Evolutionary conservation across 2,888 invertebrate species (phyloP), one percentile per base, ranked within the genome.

Genomic region (Ophioninae sp.): DNA sequence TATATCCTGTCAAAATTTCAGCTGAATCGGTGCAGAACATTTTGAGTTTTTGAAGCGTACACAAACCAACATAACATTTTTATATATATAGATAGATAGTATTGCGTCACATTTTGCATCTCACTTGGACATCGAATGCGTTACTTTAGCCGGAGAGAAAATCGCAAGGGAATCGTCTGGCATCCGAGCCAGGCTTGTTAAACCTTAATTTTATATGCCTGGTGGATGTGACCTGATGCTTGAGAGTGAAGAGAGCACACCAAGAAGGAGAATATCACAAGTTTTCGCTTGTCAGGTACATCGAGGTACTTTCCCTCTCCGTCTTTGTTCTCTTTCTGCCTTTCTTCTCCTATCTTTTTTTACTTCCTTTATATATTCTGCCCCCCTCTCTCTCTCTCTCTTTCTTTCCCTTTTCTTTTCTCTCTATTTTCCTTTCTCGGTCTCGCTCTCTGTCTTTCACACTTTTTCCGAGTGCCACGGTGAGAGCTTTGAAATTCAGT

Each of bases 191-290:
- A 79, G 79, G 39, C 81, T 81, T 73, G 81, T 84, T 81, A 82
- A 84, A 82, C 81, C 79, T 84, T 82, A 84, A 84, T 84, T 76
- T 84, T 76, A 17, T 22, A 44, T 61, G 79, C 81, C 51, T 68
- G 64, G 64, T 68, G 76, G n/a, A 65, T 72, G 78, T 68, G 63
- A 63, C 41, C 61, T 61, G 61, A 67, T 78, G 67, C 71, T 84
- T 71, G 72, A 68, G 41, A 71, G 76, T 20, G 51, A 68, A 44
- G 56, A 17, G 51, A 73, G 39, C 67, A 37, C 76, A 56, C 79
- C 30, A 39, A 71, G 82, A 73, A 76, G 74, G 56, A 78, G 77
- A 74, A 65, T 68, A 77, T 71, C 59, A 69, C 37, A 58, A 71
- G 39, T 67, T 71, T 56, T 69, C 80, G 68, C 59, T 69, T 41